Conservation (phyloP, 1,140 invertebrate genomes). For the Panulirus ornatus region DNA sequence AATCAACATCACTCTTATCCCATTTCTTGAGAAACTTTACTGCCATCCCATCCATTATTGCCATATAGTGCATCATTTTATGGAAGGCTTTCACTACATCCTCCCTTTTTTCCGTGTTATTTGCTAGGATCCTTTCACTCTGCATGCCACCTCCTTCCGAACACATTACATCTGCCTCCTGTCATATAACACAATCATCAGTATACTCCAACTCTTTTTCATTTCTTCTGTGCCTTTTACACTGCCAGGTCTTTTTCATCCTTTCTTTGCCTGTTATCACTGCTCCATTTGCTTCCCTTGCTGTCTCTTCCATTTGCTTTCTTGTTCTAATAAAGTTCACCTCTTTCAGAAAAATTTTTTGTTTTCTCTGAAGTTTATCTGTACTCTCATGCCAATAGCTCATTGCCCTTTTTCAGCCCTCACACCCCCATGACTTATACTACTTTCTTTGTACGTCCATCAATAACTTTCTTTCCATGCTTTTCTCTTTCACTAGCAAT, state of each 20-base stretch:
- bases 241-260: background rate
- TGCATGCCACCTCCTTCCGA: background rate
- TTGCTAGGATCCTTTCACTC: background rate
- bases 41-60: too few species aligned
- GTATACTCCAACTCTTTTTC: background rate
- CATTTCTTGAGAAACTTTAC: too few species aligned
- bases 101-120: background rate
- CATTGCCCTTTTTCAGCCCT: background rate
- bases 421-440: background rate
- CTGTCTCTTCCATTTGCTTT: background rate
- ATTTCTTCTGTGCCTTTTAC: background rate
- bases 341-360: background rate
- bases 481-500: background rate
- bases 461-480: background rate
- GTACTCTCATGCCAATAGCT: background rate
- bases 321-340: background rate
- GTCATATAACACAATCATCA: background rate
- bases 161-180: background rate
- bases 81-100: background rate
- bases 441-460: background rate
- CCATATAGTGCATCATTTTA: too few species aligned
- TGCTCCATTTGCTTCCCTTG: background rate
- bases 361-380: background rate
- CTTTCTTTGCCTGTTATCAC: too few species aligned
- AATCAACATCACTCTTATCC: too few species aligned